Base-by-base conservation (phyloP, 2,888 invertebrate species). In the Micoletzkya japonica region DNA sequence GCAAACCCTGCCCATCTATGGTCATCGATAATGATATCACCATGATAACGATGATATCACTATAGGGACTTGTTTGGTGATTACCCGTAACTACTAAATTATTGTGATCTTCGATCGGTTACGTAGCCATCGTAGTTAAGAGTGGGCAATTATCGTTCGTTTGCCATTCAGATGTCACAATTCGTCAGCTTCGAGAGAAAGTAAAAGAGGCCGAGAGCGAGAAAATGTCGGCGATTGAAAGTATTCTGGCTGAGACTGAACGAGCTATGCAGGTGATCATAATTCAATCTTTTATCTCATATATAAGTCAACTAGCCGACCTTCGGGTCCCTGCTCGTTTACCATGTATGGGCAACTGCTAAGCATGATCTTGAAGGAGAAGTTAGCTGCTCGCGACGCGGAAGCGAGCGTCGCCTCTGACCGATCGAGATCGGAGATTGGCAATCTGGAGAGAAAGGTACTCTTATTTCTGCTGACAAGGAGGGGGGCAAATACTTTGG, bases 161-260 rank as follows among this genome's bases (percentile, higher is more conserved):
- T n/a, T n/a, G n/a, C n/a, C n/a, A n/a, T n/a, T n/a, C 87, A 75
- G 79, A 87, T 80, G 88, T 89, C 76, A 89, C 89, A 73, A 87
- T 89, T 75, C 88, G 89, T 77, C 87, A 87, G 81, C 82, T 89
- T 74, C 86, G 86, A 74, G 89, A 88, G 70, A 72, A 73, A 58
- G 57, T 77, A 26, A 77, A 74, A 32, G 73, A 76, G 56, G 69
- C 73, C 44, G 77, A 77, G 58, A 70, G 67, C 86, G 75, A 76
- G 52, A 76, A 79, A 24, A 58, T 58, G 39, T 52, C 56, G 6
- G 72, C 87, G 75, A 80, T 89, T 49, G 86, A 86, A 77, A 87
- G 87, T 76, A 86, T 87, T 76, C 88, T 88, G 77, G 87, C 87
- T 58, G 85, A 86, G 73, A 82, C 87, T 73, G 88, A 88, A 74